Conservation (phyloP, 64 coral and sea anemone genomes). For the Stylophora pistillata region DNA sequence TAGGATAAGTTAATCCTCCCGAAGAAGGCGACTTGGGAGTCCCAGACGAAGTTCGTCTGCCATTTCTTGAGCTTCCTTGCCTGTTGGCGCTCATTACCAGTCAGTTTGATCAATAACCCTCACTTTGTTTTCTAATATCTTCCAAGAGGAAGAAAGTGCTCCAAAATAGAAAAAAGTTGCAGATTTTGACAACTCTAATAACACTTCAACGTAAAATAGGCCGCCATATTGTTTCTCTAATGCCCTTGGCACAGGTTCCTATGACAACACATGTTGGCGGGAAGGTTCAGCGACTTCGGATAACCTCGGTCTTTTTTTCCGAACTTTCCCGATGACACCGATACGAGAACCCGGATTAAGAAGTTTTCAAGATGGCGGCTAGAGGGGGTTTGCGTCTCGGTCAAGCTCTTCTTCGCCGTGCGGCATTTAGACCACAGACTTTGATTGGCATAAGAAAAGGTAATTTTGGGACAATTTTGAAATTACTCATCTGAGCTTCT, state of each 20-base stretch:
- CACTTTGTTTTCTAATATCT: not conserved
- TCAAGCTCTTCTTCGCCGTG: slow-evolving; percentile 33
- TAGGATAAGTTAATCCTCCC: slow-evolving; percentile 80
- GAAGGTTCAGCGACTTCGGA: not conserved
- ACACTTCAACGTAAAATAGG: not conserved
- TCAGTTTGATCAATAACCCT: not conserved
- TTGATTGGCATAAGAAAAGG: slow-evolving; percentile 31
- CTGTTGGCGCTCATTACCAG: slow-evolving; percentile 10
- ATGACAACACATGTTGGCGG: slow-evolving; percentile 1
- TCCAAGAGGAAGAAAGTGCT: not conserved
- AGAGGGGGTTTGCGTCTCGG: slow-evolving; percentile 16
- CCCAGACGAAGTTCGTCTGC: slow-evolving; percentile 30
- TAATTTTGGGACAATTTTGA: not conserved
- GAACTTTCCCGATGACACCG: not conserved
- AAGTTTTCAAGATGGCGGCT: slow-evolving; percentile 28
- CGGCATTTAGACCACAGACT: slow-evolving; percentile 6
- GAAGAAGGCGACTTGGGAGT: slow-evolving; percentile 79
- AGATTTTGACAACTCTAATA: not conserved
- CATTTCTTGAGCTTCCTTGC: slow-evolving; percentile 12
- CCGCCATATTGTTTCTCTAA: slow-evolving; percentile 47
- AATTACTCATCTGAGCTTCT: not conserved
- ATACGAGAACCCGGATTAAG: not conserved
- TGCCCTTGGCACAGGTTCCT: not conserved
- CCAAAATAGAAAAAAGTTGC: not conserved
- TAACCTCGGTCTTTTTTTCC: not conserved